Percentiles rank a stretch among this genome's conserved stretches.
Evolutionary conservation across 2,113 vertebrate species (phyloP).

Genomic region (Pholis gunnellus): DNA sequence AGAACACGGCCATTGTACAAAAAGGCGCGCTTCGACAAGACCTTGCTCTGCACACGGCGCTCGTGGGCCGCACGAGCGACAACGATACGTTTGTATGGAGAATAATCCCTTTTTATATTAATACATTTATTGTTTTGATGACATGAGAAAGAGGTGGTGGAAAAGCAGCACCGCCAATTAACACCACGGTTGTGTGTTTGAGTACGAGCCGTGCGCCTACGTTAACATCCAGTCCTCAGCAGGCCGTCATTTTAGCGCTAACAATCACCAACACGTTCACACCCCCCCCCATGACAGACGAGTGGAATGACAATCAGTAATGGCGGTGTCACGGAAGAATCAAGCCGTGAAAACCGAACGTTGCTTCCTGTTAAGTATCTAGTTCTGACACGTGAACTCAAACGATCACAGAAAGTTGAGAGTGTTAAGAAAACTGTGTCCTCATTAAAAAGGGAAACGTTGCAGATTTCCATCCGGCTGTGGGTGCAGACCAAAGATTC

Average conservation of each 20-base stretch:
- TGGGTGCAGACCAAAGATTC: not conserved
- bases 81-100: not conserved
- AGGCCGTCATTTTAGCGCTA: slow-evolving; percentile 18
- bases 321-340: not conserved
- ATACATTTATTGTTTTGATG: slow-evolving; percentile 7
- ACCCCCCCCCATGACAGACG: not conserved
- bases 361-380: not conserved
- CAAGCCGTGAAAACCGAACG: slow-evolving; percentile 23
- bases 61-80: not conserved
- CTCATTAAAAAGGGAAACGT: not conserved
- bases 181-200: slow-evolving; percentile 22
- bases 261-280: slow-evolving; percentile 36
- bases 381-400: not conserved
- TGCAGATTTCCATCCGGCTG: not conserved
- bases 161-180: slow-evolving; percentile 47
- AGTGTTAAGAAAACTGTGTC: slow-evolving; percentile 6
- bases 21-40: slow-evolving; percentile 61
- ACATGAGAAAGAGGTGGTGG: not conserved
- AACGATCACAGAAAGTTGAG: slow-evolving; percentile 11
- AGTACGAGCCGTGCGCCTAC: slow-evolving; percentile 39
- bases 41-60: slow-evolving; percentile 40
- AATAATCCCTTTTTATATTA: no score
- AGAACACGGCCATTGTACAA: slow-evolving; percentile 66
- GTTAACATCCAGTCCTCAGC: slow-evolving; percentile 43
- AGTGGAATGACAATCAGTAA: slow-evolving; percentile 40